Evolutionary conservation across 53 echinoderm and acorn worm species (phyloP), one percentile per base, ranked within the genome.

Genomic region (Arbacia lixula): DNA sequence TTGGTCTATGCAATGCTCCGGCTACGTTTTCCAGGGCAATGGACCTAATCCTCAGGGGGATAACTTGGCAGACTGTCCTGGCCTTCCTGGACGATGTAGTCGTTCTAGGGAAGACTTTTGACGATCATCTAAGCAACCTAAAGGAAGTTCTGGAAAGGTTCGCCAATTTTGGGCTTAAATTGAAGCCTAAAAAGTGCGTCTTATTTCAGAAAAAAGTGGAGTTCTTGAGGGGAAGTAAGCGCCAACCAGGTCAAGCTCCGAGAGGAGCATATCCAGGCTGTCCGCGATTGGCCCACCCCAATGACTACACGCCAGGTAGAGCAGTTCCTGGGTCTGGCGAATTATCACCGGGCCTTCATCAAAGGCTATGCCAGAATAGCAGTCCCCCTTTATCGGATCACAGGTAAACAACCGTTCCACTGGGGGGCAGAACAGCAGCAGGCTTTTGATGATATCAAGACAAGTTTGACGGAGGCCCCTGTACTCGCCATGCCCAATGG

Each of bases 1-100:
- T 88, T 49, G 88, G 88, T 1, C 41, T 88, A 9, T 89, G 89
- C n/a, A 74, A 91, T 76, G 91, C 84, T 22, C 91, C 91, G 5
- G 87, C 87, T 19, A 91, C 84, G 3, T 91, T 87, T 31, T 75
- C 66, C 14, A 53, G 91, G 35, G 84, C 84, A 17, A 91, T 91
- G 91, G 60, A 87, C 25, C 61, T 86, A 12, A 72, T 91, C 5
- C 51, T 91, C 8, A 75, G 68, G 8, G 87, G 87, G 12, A 16
- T 91, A 14, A 87, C 73, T 31, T 91, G 91, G 87, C 20, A 87
- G 30, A 76, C 84, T 34, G 75, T 39, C 36, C 67, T 91, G 41
- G 84, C 77, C 0, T 90, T 84, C 40, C 56, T 91, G 4, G 87
- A 91, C 56, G 91, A 87, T 75, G 51, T 84, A 10, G 14, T 81